Conservation (phyloP, 1,140 invertebrate genomes). For the Argopecten irradians region DNA sequence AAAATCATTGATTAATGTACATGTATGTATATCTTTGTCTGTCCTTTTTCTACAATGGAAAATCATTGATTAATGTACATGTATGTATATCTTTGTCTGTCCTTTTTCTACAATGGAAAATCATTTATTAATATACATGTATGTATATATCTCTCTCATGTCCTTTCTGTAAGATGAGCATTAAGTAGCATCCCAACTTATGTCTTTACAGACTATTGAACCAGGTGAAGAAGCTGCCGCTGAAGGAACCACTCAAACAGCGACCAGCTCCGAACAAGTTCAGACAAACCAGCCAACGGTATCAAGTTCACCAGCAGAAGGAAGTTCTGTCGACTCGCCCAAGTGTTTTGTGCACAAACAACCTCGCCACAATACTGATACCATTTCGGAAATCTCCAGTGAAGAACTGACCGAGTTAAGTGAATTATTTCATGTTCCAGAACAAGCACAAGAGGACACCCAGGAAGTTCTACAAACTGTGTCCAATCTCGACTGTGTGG, state of each 20-base stretch:
- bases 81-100: too few relatives aligned
- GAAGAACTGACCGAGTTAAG: neutral
- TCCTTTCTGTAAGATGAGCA: neutral
- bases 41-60: too few relatives aligned
- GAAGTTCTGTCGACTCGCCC: neutral
- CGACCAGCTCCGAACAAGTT: constrained; percentile 26
- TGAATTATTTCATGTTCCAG: neutral
- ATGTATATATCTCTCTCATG: too few relatives aligned
- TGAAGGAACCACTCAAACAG: neutral
- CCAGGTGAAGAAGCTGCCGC: constrained; percentile 48
- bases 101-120: too few relatives aligned
- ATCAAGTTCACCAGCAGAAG: neutral
- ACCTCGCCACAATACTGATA: neutral
- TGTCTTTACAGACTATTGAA: constrained; percentile 51
- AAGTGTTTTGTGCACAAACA: constrained; percentile 10
- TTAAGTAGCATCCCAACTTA: too few relatives aligned
- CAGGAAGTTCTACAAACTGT: neutral
- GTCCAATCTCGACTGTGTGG: neutral
- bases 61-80: too few relatives aligned
- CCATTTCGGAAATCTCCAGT: neutral
- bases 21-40: too few relatives aligned
- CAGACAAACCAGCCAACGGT: constrained; percentile 19
- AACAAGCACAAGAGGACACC: neutral
- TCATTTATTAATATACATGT: too few relatives aligned
- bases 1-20: too few relatives aligned